Conservation (phyloP, 2,888 invertebrate species). For the Buathra laborator region DNA sequence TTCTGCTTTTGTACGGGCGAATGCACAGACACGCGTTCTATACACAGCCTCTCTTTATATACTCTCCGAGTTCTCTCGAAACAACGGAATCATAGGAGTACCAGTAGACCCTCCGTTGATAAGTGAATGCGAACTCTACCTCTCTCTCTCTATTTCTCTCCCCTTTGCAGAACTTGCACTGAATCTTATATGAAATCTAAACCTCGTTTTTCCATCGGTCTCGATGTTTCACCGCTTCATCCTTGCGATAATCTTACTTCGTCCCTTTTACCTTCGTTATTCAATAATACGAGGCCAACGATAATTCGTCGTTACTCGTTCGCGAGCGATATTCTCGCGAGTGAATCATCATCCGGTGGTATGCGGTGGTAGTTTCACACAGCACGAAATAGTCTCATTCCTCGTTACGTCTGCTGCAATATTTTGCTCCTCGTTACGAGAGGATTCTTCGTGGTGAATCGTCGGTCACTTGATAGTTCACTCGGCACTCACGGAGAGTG, state of each 20-base stretch:
- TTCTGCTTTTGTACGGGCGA: slow-evolving; percentile 47
- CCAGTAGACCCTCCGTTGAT: slow-evolving; percentile 31
- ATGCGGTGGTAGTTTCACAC: slow-evolving; percentile 2
- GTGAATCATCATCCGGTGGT: slow-evolving; percentile 19
- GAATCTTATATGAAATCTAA: background rate
- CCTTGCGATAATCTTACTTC: too few species aligned
- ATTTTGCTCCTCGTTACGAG: slow-evolving; percentile 46
- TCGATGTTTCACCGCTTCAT: too few species aligned
- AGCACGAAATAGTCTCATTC: slow-evolving; percentile 44
- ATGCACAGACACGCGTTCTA: slow-evolving; percentile 5
- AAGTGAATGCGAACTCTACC: slow-evolving; percentile 27
- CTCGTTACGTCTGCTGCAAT: slow-evolving; percentile 10
- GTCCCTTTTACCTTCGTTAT: background rate
- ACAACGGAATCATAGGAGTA: slow-evolving; percentile 46
- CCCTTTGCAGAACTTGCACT: background rate
- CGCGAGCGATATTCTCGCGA: background rate
- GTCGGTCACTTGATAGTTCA: slow-evolving; percentile 24
- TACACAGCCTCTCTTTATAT: slow-evolving; percentile 22
- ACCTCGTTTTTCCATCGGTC: background rate
- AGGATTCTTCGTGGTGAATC: slow-evolving; percentile 31
- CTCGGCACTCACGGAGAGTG: background rate
- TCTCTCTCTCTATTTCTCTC: background rate
- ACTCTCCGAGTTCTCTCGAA: slow-evolving; percentile 34
- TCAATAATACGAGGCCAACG: background rate
- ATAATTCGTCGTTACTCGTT: too few species aligned